A percentile compares a stretch with the other conserved stretches of the same genome.
phyloP scores from a whole-genome alignment of 2,888 invertebrate genomes.

The Linyphia triangularis region DNA sequence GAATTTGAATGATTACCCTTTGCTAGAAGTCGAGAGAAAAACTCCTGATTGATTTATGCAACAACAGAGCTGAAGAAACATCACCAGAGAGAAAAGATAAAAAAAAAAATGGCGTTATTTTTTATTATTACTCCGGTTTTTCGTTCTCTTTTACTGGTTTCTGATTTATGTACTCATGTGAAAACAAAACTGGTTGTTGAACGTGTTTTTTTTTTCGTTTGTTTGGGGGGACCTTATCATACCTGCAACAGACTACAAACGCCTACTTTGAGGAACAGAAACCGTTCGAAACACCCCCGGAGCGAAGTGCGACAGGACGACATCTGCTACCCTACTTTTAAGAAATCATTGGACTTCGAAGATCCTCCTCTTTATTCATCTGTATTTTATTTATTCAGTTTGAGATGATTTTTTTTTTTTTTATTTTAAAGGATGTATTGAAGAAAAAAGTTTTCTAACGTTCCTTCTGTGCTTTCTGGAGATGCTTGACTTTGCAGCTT shows the following conservation, averaged over 20 bases:
- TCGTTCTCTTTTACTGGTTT: background rate
- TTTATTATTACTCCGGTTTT: constrained; percentile 1
- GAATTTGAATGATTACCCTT: constrained; percentile 66
- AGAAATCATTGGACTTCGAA: constrained; percentile 1
- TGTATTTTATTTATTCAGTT: background rate
- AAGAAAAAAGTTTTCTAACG: constrained; percentile 9
- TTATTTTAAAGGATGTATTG: background rate
- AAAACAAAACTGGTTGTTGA: constrained; percentile 65
- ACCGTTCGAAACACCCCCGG: background rate
- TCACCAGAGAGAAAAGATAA: background rate
- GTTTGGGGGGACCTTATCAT: constrained; percentile 51
- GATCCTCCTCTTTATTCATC: background rate
- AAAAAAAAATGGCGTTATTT: background rate
- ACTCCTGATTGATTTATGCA: constrained; percentile 67
- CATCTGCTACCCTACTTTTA: constrained; percentile 30
- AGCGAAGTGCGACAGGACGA: constrained; percentile 5
- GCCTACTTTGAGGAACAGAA: constrained; percentile 12
- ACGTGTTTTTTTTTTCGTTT: constrained; percentile 36
- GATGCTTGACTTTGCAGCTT: background rate
- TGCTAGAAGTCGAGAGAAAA: constrained; percentile 41
- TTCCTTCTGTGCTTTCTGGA: background rate
- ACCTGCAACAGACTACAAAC: constrained; percentile 62
- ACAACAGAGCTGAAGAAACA: constrained; percentile 36
- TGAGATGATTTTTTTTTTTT: background rate
- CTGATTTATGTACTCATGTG: constrained; percentile 59